Evolutionary conservation across 2,797 vertebrate species (phyloP).

Genomic region (Neopelma chrysocephalum): DNA sequence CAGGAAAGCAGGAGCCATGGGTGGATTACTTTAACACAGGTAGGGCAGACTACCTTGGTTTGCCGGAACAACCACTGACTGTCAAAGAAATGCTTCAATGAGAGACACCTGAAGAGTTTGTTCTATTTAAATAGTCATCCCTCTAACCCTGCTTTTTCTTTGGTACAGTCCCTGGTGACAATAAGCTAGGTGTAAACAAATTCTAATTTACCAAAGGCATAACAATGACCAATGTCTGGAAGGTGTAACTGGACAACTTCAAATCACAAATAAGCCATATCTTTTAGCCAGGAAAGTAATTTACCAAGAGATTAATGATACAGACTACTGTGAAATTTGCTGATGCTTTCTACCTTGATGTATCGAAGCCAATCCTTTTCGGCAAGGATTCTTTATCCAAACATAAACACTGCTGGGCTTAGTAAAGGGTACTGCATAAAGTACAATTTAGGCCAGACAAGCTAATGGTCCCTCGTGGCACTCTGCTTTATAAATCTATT

Average conservation of each 20-base stretch:
- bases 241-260: not conserved
- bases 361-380: constrained; percentile 11
- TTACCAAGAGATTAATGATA: not conserved
- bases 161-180: not conserved
- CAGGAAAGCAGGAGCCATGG: not conserved
- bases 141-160: not conserved
- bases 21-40: not conserved
- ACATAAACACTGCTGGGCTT: not conserved
- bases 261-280: not conserved
- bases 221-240: not conserved
- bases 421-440: constrained; percentile 1
- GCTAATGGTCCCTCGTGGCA: not conserved
- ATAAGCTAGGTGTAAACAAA: not conserved
- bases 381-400: constrained; percentile 15
- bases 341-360: not conserved
- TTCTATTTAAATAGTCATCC: not conserved
- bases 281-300: not conserved
- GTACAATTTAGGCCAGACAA: constrained; percentile 20
- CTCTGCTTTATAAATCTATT: constrained; percentile 33
- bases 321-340: not conserved
- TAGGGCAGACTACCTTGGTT: not conserved
- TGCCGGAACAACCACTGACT: not conserved
- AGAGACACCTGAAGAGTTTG: not conserved
- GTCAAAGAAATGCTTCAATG: not conserved
- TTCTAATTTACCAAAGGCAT: not conserved